These are phyloP conservation scores for Limnephilus auricula DNA, from an alignment of 2,888 invertebrate genomes.

Conservation along the genomic window DNA sequence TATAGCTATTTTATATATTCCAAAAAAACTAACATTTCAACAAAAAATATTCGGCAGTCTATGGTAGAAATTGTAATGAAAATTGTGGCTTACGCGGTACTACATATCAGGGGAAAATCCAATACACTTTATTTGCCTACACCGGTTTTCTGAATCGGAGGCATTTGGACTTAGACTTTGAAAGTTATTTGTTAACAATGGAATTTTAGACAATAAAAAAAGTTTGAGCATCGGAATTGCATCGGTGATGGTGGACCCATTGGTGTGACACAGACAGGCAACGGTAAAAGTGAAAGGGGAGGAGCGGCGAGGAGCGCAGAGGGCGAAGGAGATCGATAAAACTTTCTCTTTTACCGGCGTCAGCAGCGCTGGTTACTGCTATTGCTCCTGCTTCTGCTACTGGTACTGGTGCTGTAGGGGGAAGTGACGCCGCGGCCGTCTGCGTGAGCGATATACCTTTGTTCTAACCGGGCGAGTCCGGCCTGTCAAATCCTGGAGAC, in stretches of 20 bases:
- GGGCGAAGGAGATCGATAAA: constrained; percentile 73
- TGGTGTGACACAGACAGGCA: constrained; percentile 66
- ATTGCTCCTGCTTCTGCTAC: neutral
- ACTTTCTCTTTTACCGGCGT: constrained; percentile 74
- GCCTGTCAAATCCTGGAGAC: constrained; percentile 8
- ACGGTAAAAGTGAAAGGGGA: constrained; percentile 68
- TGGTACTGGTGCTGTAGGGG: neutral
- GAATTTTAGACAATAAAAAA: neutral
- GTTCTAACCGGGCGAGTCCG: constrained; percentile 19
- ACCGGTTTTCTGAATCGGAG: too few species aligned
- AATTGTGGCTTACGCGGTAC: too few species aligned
- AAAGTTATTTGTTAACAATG: too few species aligned
- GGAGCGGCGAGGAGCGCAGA: constrained; percentile 68
- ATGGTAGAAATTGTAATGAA: too few species aligned
- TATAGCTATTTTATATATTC: too few species aligned
- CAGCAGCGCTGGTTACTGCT: neutral
- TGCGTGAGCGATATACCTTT: constrained; percentile 45
- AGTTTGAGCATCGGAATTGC: constrained; percentile 52
- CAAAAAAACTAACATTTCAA: too few species aligned
- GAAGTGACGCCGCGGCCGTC: constrained; percentile 43
- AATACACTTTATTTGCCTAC: too few species aligned
- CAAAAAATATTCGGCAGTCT: too few species aligned
- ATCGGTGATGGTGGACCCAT: constrained; percentile 57
- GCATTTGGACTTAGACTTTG: too few species aligned
- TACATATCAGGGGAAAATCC: too few species aligned